phyloP scores from a whole-genome alignment of 2,797 vertebrate genomes.

The Jordanella pulchra region DNA sequence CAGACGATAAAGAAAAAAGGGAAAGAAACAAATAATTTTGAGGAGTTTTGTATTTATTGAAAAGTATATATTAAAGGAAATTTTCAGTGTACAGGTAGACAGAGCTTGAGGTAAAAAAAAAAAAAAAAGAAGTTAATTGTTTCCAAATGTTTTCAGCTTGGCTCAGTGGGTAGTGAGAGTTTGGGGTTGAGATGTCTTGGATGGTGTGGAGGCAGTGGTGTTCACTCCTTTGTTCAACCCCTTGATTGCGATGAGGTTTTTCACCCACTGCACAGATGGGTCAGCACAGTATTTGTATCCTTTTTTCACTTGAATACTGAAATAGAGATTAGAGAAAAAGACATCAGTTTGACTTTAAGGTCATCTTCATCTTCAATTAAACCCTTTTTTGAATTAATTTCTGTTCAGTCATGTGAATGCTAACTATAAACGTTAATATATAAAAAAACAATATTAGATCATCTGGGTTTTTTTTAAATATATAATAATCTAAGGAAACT shows the following conservation, averaged over 20 bases:
- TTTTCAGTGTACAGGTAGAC: background rate
- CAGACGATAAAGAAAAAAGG: background rate
- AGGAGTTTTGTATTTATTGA: background rate
- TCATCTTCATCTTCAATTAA: too few relatives aligned
- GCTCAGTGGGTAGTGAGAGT: background rate
- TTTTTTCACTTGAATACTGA: conserved; percentile 15
- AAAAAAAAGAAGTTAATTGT: too few relatives aligned
- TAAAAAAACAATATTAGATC: background rate
- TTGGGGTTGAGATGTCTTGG: conserved; percentile 3
- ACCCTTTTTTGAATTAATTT: background rate
- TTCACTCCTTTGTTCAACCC: fast-evolving
- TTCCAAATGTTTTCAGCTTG: background rate
- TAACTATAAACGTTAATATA: background rate
- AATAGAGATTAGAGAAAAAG: conserved; percentile 18
- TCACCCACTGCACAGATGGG: conserved; percentile 9
- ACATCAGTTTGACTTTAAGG: background rate
- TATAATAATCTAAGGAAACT: conserved; percentile 30
- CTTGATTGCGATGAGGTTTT: background rate
- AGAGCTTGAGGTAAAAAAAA: background rate
- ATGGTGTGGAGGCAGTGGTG: fast-evolving
- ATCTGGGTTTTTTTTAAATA: background rate
- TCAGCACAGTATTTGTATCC: background rate
- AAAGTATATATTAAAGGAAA: background rate
- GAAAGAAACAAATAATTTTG: background rate
- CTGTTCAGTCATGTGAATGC: background rate